Percentiles rank a stretch among this genome's conserved stretches.
Evolutionary conservation across 2,113 vertebrate genomes (phyloP).

Genomic region (Polypterus bichir): DNA sequence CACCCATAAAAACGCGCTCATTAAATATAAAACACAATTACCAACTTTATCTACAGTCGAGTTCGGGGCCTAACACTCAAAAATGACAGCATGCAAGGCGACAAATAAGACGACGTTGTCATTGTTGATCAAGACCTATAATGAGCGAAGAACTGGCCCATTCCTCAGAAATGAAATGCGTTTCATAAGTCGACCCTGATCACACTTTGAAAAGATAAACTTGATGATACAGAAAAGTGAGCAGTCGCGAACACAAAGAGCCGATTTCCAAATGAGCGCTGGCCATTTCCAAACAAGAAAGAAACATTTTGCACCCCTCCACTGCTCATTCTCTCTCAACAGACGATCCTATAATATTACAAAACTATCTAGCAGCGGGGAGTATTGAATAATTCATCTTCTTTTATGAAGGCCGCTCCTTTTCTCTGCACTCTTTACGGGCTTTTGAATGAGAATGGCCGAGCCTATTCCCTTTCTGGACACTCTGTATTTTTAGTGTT

Average conservation of each 20-base stretch:
- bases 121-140: too few species aligned
- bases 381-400: slow-evolving; percentile 65
- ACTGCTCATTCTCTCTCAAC: slow-evolving; percentile 49
- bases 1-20: too few species aligned
- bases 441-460: slow-evolving; percentile 67
- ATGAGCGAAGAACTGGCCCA: too few species aligned
- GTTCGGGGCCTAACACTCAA: too few species aligned
- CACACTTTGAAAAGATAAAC: too few species aligned
- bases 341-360: slow-evolving; percentile 66
- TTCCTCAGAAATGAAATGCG: too few species aligned
- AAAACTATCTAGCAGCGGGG: slow-evolving; percentile 73
- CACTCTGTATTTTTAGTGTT: slow-evolving; percentile 41
- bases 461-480: slow-evolving; percentile 30
- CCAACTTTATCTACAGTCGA: too few species aligned
- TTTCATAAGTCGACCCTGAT: too few species aligned
- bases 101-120: too few species aligned
- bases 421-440: slow-evolving; percentile 42
- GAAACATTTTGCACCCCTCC: slow-evolving; percentile 57
- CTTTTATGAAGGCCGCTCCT: slow-evolving; percentile 47
- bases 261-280: slow-evolving; percentile 37
- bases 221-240: neutral
- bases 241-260: slow-evolving; percentile 28
- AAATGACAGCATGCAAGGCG: too few species aligned
- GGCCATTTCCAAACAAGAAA: slow-evolving; percentile 40
- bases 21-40: too few species aligned